These are phyloP conservation scores for Pseudomyrmex sp. DNA, from an alignment of 1,140 invertebrate species.

Conservation along the genomic window DNA sequence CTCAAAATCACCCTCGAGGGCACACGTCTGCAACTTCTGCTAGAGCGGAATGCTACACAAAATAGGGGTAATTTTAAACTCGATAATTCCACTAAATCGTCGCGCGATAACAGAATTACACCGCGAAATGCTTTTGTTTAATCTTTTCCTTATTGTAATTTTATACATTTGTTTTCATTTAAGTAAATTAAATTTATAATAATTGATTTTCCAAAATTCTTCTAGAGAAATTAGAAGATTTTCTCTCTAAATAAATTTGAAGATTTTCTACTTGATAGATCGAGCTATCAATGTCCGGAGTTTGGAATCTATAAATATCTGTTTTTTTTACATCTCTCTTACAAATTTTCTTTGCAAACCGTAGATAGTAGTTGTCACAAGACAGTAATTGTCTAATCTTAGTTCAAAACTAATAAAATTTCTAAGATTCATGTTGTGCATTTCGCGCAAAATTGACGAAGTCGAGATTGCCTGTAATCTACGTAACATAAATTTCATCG, in stretches of 20 bases:
- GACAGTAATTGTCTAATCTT: too few species aligned
- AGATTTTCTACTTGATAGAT: too few species aligned
- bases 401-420: too few species aligned
- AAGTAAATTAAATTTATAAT: not conserved
- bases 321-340: too few species aligned
- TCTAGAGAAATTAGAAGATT: too few species aligned
- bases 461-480: constrained; percentile 53
- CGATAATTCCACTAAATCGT: constrained; percentile 27
- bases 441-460: constrained; percentile 8
- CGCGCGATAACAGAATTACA: not conserved
- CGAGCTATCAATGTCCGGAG: too few species aligned
- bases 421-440: not conserved
- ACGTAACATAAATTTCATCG: constrained; percentile 64
- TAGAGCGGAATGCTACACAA: constrained; percentile 68
- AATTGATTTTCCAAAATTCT: not conserved
- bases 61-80: constrained; percentile 24
- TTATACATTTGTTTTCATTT: not conserved
- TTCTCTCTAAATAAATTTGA: too few species aligned
- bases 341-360: too few species aligned
- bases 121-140: not conserved
- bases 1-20: constrained; percentile 70
- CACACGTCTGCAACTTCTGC: constrained; percentile 71
- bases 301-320: too few species aligned
- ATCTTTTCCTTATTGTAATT: too few species aligned
- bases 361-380: too few species aligned